A percentile compares a stretch with the other conserved stretches of the same genome.
Evolutionary conservation across 1,140 invertebrate genomes (phyloP).

Genomic region (Panulirus ornatus): DNA sequence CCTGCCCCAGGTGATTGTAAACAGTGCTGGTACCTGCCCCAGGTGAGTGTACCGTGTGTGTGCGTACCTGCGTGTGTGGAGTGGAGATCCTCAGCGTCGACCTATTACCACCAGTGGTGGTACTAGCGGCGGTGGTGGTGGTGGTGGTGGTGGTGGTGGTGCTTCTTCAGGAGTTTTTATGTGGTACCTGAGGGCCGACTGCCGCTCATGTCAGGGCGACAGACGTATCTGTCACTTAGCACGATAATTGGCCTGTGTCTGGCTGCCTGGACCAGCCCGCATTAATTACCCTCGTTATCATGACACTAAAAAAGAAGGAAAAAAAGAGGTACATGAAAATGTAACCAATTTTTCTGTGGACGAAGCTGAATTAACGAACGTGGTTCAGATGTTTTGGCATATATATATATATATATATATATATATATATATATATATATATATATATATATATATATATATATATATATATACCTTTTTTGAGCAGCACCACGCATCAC

Average conservation of each 20-base stretch:
- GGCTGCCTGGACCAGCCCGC: not conserved
- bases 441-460: too few relatives aligned
- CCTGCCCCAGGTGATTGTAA: too few relatives aligned
- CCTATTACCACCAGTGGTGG: not conserved
- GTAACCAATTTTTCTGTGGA: not conserved
- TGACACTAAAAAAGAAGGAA: not conserved
- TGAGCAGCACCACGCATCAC: too few relatives aligned
- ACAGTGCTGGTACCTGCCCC: too few relatives aligned
- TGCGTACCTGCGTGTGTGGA: not conserved
- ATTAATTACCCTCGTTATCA: conserved; percentile 34
- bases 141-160: not conserved
- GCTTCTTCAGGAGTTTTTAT: not conserved
- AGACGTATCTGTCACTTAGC: conserved; percentile 34
- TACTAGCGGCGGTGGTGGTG: too few relatives aligned
- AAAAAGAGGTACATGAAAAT: not conserved
- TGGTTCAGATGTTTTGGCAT: not conserved
- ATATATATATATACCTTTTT: too few relatives aligned
- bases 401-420: too few relatives aligned
- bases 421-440: too few relatives aligned
- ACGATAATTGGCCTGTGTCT: conserved; percentile 20
- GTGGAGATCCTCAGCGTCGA: not conserved
- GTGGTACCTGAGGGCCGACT: too few relatives aligned
- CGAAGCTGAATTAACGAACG: not conserved
- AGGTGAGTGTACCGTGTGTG: too few relatives aligned
- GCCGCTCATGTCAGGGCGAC: not conserved